Evolutionary conservation across 2,113 vertebrate species (phyloP).

Genomic region (Panthera tigris): DNA sequence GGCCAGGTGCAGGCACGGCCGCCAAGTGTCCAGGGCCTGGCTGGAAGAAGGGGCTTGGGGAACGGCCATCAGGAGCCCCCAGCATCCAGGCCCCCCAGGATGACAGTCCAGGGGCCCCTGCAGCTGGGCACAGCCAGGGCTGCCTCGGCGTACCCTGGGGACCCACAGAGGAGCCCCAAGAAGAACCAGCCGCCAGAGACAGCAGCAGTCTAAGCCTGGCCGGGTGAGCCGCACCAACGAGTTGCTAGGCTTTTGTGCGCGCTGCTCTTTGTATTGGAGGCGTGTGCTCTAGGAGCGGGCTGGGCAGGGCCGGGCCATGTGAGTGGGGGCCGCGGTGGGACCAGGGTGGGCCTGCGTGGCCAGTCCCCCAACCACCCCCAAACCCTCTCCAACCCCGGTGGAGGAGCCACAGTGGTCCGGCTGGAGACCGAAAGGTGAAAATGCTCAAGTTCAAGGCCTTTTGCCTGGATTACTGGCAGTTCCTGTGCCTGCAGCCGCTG

Average conservation of each 20-base stretch:
- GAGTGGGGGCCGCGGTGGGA: background rate
- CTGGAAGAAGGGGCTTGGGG: conserved; percentile 17
- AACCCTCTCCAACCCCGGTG: background rate
- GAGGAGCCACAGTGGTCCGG: background rate
- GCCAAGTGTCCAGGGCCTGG: background rate
- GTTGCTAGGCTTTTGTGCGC: conserved; percentile 81
- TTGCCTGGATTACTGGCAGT: conserved; percentile 99
- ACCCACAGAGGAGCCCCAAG: conserved; percentile 56
- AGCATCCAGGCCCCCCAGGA: conserved; percentile 52
- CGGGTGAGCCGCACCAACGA: conserved; percentile 57
- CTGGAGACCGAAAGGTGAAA: conserved; percentile 61
- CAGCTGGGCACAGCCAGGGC: background rate
- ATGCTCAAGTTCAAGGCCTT: conserved; percentile 98
- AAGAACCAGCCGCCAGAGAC: background rate
- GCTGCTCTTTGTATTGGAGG: conserved; percentile 79
- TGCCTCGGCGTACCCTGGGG: background rate
- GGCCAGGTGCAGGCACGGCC: background rate
- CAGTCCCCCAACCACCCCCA: background rate
- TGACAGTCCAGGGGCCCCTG: conserved; percentile 47
- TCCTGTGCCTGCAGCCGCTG: conserved; percentile 96
- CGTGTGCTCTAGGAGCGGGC: conserved; percentile 35
- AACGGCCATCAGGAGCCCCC: background rate
- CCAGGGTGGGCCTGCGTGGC: background rate
- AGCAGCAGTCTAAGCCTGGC: conserved; percentile 51
- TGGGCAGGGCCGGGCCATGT: conserved; percentile 83